Base-by-base conservation (phyloP, 2,113 vertebrate species). In the Etia nguti region DNA sequence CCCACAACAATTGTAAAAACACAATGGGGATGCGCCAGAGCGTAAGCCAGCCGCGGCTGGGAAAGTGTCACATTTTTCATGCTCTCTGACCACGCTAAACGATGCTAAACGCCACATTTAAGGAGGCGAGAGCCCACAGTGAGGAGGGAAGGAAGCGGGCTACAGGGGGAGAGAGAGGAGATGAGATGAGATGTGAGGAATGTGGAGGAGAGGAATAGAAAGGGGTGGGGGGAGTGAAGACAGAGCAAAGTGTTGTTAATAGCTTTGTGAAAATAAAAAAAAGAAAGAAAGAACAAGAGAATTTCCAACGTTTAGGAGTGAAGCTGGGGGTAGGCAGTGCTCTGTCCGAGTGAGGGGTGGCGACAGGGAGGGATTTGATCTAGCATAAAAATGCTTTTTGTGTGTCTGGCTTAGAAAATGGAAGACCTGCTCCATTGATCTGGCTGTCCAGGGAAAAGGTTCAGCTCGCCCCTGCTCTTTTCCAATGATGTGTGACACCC, bases 1-100 rank as follows among this genome's bases (percentile, higher is more conserved):
- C 90, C 94, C 95, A 95, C 94, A 96, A 96, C 96, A 96, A 96
- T 95, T 95, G 94, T 94, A 90, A 90, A 92, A 93, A 94, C 94
- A 96, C 96, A 97, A 96, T 96, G 90, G 94, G 90, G 94, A 92
- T 93, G 93, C 91, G 80, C 82, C 93, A 50, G 93, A 95, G 96
- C 95, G 88, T 96, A 90, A 96, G 94, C 92, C 92, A 90, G 91
- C 92, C 86, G 60, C 80, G 93, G 95, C 93, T 95, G 92, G 93
- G 95, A 96, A 96, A 96, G 96, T 95, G 94, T 96, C 95, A 94
- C 96, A 96, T 96, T 95, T 96, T 95, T 96, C 95, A 96, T 94
- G 96, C 94, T 95, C 94, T 52, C 94, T 96, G 96, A 95, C 93
- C 96, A 96, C 94, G 93, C 95, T 96, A 96, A 96, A 96, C 83